phyloP scores from a whole-genome alignment of 2,797 vertebrate genomes.

The Lutra lutra region DNA sequence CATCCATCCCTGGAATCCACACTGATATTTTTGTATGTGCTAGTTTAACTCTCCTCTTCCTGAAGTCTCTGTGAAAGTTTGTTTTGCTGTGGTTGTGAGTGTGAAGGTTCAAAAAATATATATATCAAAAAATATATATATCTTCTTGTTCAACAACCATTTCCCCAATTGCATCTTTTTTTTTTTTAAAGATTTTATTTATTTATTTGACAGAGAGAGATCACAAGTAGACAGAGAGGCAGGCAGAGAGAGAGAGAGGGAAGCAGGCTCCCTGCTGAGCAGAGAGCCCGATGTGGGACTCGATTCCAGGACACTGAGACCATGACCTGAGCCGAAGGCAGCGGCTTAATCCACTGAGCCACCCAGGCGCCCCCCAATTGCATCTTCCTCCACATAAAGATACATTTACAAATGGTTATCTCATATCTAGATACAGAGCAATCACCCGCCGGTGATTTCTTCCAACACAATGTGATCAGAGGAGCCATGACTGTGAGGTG shows the following conservation, averaged over 20 bases:
- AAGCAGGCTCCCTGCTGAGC: too few species aligned
- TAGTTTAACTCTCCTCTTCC: background rate
- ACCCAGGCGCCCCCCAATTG: too few species aligned
- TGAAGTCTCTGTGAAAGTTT: background rate
- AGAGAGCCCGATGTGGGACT: too few species aligned
- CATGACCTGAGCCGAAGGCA: too few species aligned
- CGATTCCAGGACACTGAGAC: too few species aligned
- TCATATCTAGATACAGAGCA: background rate
- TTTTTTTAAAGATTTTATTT: too few species aligned
- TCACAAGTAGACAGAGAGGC: too few species aligned
- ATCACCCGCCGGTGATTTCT: background rate
- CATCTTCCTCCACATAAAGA: background rate
- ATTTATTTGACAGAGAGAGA: too few species aligned
- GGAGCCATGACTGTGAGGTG: rapidly evolving
- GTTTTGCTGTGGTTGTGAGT: background rate
- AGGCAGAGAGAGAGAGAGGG: too few species aligned
- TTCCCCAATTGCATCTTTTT: background rate
- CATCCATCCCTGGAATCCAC: background rate
- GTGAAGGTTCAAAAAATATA: background rate
- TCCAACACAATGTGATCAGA: rapidly evolving
- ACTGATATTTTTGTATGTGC: too few species aligned
- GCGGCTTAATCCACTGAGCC: too few species aligned
- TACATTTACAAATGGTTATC: background rate
- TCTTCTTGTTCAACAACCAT: background rate
- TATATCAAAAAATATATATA: background rate